Percentiles rank a stretch among this genome's conserved stretches.
These are phyloP conservation scores for Sebastes alutus DNA, from an alignment of 2,797 vertebrate genomes.

Conservation along the genomic window DNA sequence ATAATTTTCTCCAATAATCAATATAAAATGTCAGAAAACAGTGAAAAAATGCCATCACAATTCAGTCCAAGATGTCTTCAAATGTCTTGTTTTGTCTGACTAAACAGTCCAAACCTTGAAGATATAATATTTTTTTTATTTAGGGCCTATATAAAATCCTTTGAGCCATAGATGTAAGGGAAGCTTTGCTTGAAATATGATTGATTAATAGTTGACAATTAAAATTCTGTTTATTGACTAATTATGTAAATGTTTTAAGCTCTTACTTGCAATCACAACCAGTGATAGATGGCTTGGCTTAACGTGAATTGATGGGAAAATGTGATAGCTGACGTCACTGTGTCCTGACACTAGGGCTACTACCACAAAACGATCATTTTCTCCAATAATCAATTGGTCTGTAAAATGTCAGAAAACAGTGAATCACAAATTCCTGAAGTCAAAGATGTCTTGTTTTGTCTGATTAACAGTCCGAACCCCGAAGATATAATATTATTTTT, in stretches of 20 bases:
- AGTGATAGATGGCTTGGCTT: not conserved
- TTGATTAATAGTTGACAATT: not conserved
- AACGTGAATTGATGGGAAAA: not conserved
- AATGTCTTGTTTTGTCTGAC: not conserved
- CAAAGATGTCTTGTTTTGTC: no score
- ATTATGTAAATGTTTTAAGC: not conserved
- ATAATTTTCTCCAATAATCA: not conserved
- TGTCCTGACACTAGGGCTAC: not conserved
- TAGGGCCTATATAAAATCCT: not conserved
- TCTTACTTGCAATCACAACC: not conserved
- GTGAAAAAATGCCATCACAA: no score
- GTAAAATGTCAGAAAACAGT: not conserved
- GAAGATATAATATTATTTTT: no score
- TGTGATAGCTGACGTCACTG: not conserved
- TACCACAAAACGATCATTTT: no score
- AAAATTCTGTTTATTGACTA: not conserved
- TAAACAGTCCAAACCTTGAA: not conserved
- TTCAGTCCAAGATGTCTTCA: not conserved
- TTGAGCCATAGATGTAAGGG: not conserved
- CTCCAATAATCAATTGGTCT: not conserved
- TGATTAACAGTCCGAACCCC: no score
- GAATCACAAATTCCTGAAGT: not conserved
- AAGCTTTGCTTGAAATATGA: not conserved
- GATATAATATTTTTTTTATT: not conserved
- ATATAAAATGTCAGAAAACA: not conserved